Base-by-base conservation (phyloP, 2,113 vertebrate species). In the Zootoca vivipara region DNA sequence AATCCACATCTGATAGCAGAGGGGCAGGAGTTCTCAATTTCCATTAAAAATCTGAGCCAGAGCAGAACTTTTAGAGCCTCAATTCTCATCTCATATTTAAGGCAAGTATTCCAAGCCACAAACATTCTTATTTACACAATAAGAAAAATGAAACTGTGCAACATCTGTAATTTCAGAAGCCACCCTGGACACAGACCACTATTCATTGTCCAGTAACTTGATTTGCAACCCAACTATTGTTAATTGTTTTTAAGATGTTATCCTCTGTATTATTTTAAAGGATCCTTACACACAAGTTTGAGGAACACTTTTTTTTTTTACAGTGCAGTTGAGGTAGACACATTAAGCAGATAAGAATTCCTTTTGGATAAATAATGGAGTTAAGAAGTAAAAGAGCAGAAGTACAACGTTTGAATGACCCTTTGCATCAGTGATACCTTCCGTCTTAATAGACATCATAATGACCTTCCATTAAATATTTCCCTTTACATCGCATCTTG, bases 401-500 rank as follows among this genome's bases (percentile, higher is more conserved):
- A n/a, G 2, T 65, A 12, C 33, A 38, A 46, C 72, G 33, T 83
- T 77, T 20, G 24, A 26, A 83, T 0, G 73, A 26, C 46, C 72
- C 13, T 86, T 80, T 86, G 40, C 40, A 67, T 72, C 1, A 18
- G 79, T 1, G 12, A 8, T 42, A 40, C 15, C n/a, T 62, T 64
- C 52, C 22, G 13, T 58, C 75, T 72, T 40, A 79, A 24, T 90
- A 87, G 67, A 73, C 64, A 67, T 22, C 15, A 69, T 22, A 42
- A 16, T 30, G 24, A 30, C n/a, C 87, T 85, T 46, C 7, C 85
- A 85, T 89, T 89, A 52, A 87, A 79, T 16, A 40, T 3, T 75
- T 5, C 75, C 7, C 5, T 26, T n/a, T 79, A 78, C 82, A 77
- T 85, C 85, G 52, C 26, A 5, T 90, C 38, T 75, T 38, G 6